Base-by-base conservation (phyloP, 2,888 invertebrate genomes). In the Nowickia ferox region DNA sequence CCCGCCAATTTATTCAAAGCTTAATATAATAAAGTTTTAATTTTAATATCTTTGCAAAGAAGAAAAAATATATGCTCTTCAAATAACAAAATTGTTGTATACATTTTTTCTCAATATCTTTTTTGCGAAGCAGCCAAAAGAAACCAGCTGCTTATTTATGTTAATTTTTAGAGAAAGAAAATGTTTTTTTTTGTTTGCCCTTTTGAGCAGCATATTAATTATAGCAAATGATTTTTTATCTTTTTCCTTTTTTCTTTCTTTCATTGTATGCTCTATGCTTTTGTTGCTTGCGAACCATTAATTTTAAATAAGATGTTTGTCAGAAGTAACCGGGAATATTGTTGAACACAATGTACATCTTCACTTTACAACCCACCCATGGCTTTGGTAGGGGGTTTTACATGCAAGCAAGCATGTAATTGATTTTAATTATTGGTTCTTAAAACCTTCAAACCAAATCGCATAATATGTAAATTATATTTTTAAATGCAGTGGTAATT, bases 391-490 rank as follows among this genome's bases (percentile, higher is more conserved):
- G 30, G 30, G 61, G 77, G 85, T 42, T 74, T 38, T 82, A 85
- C 82, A 85, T 44, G 85, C 81, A 85, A 78, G 82, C 74, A 46
- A 75, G n/a, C 81, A 78, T 85, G 85, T 82, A 85, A 85, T 85
- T 85, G 85, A 82, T 85, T 85, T 82, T 85, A 85, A 85, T 85
- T 85, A 82, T 82, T 55, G 69, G 74, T 22, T 59, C 51, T 42
- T 15, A 30, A 42, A 65, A 68, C n/a, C 30, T 68, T 51, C 30
- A 30, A 68, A 74, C 9, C 6, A 46, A 65, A 46, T 15, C 30
- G 15, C 10, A 30, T 11, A 9, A 38, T n/a, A 66, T 66, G 48
- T 15, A 57, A 74, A 74, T 38, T 38, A 57, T 44, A 22, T 38
- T n/a, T 38, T n/a, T 30, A 11, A 38, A 48, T 40, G 44, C 38